phyloP scores from a whole-genome alignment of 1,140 invertebrate genomes.

The Babylonia areolata region DNA sequence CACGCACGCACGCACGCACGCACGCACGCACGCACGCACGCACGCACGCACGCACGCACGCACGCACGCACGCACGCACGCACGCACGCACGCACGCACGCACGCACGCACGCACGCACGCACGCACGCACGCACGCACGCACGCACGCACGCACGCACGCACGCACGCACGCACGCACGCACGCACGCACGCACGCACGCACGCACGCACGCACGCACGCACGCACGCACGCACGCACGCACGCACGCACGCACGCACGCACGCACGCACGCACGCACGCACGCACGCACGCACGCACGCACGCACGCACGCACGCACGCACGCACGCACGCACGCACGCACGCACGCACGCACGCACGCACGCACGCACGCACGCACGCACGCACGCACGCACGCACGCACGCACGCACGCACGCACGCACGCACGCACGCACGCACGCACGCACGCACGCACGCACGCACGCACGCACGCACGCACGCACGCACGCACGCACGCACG shows the following conservation, averaged over 20 bases:
- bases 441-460: background rate
- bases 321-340: too few species aligned
- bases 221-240: background rate
- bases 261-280: background rate
- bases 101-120: slow-evolving; percentile 18
- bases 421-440: background rate
- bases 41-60: slow-evolving; percentile 35
- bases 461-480: too few species aligned
- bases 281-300: background rate
- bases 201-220: too few species aligned
- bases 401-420: too few species aligned
- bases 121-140: slow-evolving; percentile 12
- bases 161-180: too few species aligned
- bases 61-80: slow-evolving; percentile 22
- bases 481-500: too few species aligned
- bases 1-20: slow-evolving; percentile 45
- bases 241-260: background rate
- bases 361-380: too few species aligned
- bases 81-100: slow-evolving; percentile 25
- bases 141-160: background rate
- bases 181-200: too few species aligned
- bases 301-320: too few species aligned
- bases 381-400: too few species aligned
- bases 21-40: slow-evolving; percentile 45
- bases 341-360: too few species aligned